These are phyloP conservation scores for Nezara viridula DNA, from an alignment of 2,888 invertebrate species.

Conservation along the genomic window DNA sequence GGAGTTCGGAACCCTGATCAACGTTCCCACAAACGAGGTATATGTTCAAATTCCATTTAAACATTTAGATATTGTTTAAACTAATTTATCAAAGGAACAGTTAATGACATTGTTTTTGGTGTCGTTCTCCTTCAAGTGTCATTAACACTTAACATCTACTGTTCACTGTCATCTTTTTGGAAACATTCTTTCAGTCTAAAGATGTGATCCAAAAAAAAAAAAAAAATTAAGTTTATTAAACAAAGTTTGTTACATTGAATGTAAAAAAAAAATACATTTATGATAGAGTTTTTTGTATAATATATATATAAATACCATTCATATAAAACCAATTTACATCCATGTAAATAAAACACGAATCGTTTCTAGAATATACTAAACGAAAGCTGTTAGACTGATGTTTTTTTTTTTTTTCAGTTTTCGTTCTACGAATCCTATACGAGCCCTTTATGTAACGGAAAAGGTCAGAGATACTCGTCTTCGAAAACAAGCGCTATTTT, in stretches of 20 bases:
- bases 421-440: slow-evolving; percentile 23
- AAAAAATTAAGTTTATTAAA: too few species aligned
- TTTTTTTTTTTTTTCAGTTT: not conserved
- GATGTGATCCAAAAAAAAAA: not conserved
- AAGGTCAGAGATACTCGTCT: slow-evolving; percentile 32
- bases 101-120: slow-evolving; percentile 4
- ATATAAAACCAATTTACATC: too few species aligned
- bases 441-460: slow-evolving; percentile 16
- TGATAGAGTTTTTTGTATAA: too few species aligned
- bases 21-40: slow-evolving; percentile 21
- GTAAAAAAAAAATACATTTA: too few species aligned
- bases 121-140: not conserved
- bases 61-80: slow-evolving; percentile 13
- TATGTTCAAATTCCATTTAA: slow-evolving; percentile 27
- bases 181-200: not conserved
- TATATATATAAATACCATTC: too few species aligned
- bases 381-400: not conserved
- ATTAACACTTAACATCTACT: not conserved
- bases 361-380: not conserved
- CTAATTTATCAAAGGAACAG: slow-evolving; percentile 27
- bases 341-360: not conserved
- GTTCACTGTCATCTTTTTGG: not conserved
- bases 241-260: too few species aligned
- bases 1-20: slow-evolving; percentile 34
- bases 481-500: slow-evolving; percentile 39